These are phyloP conservation scores for Natrix natrix DNA, from an alignment of 2,797 vertebrate species.

Conservation along the genomic window DNA sequence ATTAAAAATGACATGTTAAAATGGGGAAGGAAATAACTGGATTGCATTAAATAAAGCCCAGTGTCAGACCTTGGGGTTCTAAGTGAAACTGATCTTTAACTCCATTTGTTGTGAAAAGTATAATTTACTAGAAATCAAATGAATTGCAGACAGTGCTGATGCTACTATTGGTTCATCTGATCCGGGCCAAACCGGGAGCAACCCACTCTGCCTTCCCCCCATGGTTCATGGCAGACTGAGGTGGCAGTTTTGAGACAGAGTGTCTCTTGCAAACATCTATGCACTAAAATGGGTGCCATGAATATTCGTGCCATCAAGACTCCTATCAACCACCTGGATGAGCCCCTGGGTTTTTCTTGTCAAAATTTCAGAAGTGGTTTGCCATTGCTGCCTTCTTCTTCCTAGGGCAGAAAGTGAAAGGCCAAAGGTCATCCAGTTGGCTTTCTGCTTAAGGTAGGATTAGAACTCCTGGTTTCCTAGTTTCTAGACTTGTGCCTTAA, in stretches of 20 bases:
- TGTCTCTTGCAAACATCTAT: neutral
- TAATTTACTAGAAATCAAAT: too few species aligned
- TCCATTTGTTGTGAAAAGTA: too few species aligned
- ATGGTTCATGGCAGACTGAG: too few species aligned
- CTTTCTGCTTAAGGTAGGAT: neutral
- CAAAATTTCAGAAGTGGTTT: neutral
- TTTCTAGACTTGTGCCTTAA: neutral
- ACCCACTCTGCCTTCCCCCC: too few species aligned
- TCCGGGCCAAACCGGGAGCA: too few species aligned
- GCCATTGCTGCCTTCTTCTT: neutral
- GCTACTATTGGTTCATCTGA: too few species aligned
- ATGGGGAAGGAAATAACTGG: neutral
- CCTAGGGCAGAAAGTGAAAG: neutral
- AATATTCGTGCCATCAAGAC: neutral
- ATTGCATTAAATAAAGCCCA: neutral
- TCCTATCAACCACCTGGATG: neutral
- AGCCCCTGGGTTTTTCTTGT: neutral
- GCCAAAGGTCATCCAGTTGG: neutral
- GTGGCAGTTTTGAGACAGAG: neutral
- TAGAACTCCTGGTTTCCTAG: neutral
- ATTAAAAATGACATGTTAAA: neutral
- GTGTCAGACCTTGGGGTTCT: too few species aligned
- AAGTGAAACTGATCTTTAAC: too few species aligned
- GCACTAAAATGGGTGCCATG: neutral
- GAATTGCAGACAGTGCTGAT: too few species aligned